Percentiles rank a stretch among this genome's conserved stretches.
These are phyloP conservation scores for Darevskia mixta DNA, from an alignment of 2,797 vertebrate genomes.

Conservation along the genomic window DNA sequence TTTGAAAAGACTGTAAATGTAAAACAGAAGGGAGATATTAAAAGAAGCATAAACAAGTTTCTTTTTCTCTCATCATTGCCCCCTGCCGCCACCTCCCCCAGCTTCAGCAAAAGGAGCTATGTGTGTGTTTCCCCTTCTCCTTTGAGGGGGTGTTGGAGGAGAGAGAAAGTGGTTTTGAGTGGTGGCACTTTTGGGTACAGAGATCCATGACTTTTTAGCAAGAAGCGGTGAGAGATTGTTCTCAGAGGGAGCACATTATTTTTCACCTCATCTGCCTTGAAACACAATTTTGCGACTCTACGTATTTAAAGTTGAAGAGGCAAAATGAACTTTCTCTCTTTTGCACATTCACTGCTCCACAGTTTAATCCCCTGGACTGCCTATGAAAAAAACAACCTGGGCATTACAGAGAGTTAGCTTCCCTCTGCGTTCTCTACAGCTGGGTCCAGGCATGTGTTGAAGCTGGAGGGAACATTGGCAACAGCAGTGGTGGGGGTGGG, in stretches of 20 bases:
- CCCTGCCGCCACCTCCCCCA: constrained; percentile 22
- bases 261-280: background rate
- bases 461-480: background rate
- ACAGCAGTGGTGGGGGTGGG: too few species aligned
- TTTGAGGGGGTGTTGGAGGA: background rate
- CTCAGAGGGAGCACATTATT: background rate
- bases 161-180: constrained; percentile 18
- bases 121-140: too few species aligned
- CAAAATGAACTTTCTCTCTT: background rate
- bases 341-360: background rate
- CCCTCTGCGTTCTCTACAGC: background rate
- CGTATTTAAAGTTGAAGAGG: background rate
- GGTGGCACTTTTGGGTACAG: background rate
- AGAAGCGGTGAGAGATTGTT: background rate
- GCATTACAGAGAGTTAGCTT: background rate
- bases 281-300: background rate
- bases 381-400: background rate
- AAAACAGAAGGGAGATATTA: constrained; percentile 83
- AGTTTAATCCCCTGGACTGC: background rate
- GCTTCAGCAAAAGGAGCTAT: background rate
- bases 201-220: background rate
- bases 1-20: constrained; percentile 83
- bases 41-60: constrained; percentile 75
- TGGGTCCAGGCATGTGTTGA: background rate
- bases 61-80: constrained; percentile 2